Evolutionary conservation across 1,140 invertebrate genomes (phyloP).

Genomic region (Drosophila baimaii): DNA sequence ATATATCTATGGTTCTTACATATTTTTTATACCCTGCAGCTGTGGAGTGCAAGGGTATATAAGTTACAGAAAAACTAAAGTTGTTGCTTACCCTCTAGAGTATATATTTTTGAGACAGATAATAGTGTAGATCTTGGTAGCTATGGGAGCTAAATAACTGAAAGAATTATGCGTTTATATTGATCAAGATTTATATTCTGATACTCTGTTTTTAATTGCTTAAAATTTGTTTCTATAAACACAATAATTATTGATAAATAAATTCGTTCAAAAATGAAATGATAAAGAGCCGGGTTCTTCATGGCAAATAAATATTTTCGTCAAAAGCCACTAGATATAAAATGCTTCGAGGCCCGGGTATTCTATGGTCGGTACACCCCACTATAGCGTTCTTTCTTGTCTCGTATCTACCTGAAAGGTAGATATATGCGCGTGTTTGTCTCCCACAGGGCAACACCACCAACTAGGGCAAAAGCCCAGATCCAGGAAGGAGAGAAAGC

Average conservation of each 20-base stretch:
- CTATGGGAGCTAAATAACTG: too few species aligned
- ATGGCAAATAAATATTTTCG: too few species aligned
- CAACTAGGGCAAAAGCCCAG: neutral
- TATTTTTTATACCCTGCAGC: neutral
- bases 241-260: too few species aligned
- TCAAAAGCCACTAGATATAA: too few species aligned
- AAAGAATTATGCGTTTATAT: too few species aligned
- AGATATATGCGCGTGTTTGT: slow-evolving; percentile 9
- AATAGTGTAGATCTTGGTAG: neutral
- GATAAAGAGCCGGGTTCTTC: too few species aligned
- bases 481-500: slow-evolving; percentile 5
- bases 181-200: too few species aligned
- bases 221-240: too few species aligned
- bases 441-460: slow-evolving; percentile 7
- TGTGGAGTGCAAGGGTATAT: neutral
- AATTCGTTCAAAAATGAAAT: too few species aligned
- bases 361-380: neutral
- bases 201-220: too few species aligned
- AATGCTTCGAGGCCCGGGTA: neutral
- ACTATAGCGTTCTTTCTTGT: neutral
- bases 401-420: slow-evolving; percentile 6
- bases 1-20: slow-evolving; percentile 31
- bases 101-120: neutral
- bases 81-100: neutral
- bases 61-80: neutral